Percentiles rank a stretch among this genome's conserved stretches.
Evolutionary conservation across 1,140 invertebrate species (phyloP).

Genomic region (Oedothorax gibbosus): DNA sequence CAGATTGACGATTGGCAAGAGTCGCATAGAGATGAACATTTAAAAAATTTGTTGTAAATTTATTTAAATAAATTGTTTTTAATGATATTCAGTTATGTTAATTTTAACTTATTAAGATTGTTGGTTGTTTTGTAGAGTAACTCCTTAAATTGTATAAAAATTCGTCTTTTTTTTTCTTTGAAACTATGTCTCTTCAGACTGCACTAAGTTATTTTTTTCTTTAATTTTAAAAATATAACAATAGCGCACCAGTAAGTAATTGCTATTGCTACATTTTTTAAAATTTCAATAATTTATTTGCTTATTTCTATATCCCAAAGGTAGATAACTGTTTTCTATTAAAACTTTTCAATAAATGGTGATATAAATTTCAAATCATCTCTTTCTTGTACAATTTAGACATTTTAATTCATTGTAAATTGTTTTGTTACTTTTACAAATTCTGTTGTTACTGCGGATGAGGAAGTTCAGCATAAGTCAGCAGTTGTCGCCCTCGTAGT

Average conservation of each 20-base stretch:
- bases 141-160: not conserved
- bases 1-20: constrained; percentile 45
- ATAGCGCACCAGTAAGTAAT: constrained; percentile 12
- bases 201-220: not conserved
- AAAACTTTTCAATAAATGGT: too few species aligned
- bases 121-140: not conserved
- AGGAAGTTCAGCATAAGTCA: too few species aligned
- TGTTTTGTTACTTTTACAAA: too few species aligned
- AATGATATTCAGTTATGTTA: not conserved
- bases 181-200: not conserved
- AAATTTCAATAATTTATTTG: not conserved
- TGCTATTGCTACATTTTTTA: constrained; percentile 14
- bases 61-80: not conserved
- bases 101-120: not conserved
- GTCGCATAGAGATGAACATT: constrained; percentile 45
- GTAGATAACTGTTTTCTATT: not conserved
- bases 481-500: too few species aligned
- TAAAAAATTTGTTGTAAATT: not conserved
- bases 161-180: not conserved
- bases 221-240: not conserved
- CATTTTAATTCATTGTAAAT: too few species aligned
- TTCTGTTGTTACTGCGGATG: too few species aligned
- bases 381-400: too few species aligned
- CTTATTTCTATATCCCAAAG: not conserved
- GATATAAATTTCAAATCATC: too few species aligned